Percentiles rank a stretch among this genome's conserved stretches.
phyloP scores from a whole-genome alignment of 2,113 vertebrate species.

The Perognathus longimembris region DNA sequence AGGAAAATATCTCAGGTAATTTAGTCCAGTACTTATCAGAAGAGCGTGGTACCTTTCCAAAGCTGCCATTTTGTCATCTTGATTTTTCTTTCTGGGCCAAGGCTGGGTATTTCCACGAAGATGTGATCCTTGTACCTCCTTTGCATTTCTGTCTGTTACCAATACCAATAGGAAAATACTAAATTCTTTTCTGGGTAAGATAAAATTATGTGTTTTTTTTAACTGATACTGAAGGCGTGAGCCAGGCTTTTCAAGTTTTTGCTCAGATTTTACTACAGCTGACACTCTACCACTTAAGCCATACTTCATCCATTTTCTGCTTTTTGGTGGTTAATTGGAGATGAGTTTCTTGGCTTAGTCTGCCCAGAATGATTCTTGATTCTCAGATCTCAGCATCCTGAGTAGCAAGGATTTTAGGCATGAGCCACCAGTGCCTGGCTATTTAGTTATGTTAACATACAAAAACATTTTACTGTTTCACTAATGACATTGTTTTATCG shows the following conservation, averaged over 20 bases:
- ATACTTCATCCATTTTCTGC: no score
- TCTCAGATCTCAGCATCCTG: no score
- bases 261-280: no score
- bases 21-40: neutral
- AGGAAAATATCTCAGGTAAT: neutral
- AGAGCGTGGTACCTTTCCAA: neutral
- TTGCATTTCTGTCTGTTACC: neutral
- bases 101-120: neutral
- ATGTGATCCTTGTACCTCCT: conserved; percentile 19
- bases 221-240: no score
- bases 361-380: no score
- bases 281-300: no score
- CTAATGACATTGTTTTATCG: neutral
- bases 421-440: no score
- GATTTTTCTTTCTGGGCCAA: neutral
- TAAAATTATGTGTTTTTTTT: neutral
- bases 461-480: conserved; percentile 35
- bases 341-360: no score
- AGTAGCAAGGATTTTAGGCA: no score
- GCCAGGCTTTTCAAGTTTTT: no score
- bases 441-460: conserved; percentile 13
- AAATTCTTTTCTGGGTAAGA: conserved; percentile 20
- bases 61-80: neutral
- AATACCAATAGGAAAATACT: conserved; percentile 36
- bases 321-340: no score